A percentile compares a stretch with the other conserved stretches of the same genome.
Conservation (phyloP, 2,797 vertebrate species). For the Erpetoichthys calabaricus region DNA sequence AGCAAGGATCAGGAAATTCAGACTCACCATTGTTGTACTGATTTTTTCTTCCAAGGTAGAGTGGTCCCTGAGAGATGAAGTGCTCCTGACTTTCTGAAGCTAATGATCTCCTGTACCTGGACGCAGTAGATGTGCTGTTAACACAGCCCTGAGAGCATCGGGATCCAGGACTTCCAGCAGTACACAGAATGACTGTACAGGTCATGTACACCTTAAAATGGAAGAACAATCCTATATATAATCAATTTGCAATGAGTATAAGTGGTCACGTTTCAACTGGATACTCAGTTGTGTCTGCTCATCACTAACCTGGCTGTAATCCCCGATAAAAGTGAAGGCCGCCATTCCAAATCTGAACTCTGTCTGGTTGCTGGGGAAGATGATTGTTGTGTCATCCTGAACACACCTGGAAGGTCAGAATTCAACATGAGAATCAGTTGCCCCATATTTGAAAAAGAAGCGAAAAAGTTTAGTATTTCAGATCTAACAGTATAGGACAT, state of each 20-base stretch:
- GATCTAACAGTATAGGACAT: too few species aligned
- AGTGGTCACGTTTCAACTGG: too few species aligned
- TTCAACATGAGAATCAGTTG: too few species aligned
- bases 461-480: too few species aligned
- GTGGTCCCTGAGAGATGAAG: constrained; percentile 9
- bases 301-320: not conserved
- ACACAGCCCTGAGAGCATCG: constrained; percentile 3
- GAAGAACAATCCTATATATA: not conserved
- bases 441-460: too few species aligned
- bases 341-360: constrained; percentile 9
- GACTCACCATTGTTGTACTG: constrained; percentile 7
- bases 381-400: too few species aligned
- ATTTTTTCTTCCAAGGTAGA: constrained; percentile 5
- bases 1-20: not conserved
- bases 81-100: constrained; percentile 13
- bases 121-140: too few species aligned
- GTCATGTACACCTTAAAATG: constrained; percentile 13
- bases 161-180: constrained; percentile 1
- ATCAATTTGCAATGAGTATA: too few species aligned
- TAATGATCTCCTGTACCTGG: constrained; percentile 5
- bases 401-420: too few species aligned
- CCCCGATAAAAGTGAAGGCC: too few species aligned
- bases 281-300: too few species aligned
- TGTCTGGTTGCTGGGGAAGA: not conserved
- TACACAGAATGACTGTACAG: constrained; percentile 15